Base-by-base conservation (phyloP, 35 echinoderm and acorn worm genomes). In the Heliocidaris erythrogramma region DNA sequence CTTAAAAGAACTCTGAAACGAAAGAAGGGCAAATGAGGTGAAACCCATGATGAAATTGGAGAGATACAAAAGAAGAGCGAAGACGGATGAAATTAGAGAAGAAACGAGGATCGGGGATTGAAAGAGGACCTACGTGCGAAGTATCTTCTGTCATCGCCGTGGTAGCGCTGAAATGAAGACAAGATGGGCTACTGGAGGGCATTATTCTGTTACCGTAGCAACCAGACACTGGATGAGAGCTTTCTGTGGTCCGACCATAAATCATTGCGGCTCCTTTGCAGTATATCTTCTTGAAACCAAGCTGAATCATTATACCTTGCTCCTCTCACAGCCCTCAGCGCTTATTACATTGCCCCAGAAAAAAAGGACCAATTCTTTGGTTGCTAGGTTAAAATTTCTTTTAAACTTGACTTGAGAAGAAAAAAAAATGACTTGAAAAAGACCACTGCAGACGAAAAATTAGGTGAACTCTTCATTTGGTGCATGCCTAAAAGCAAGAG, bases 191-290 rank as follows among this genome's bases (percentile, higher is more conserved):
- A 14, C 47, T 32, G 31, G 87, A 86, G 87, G 87, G 87, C 87
- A 89, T 89, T 48, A 89, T 89, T 89, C 18, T 89, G 87, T 89
- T 89, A 48, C 87, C 87, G 5, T 27, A 18, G 87, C 87, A 89
- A 89, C 87, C 87, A 48, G 87, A 48, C 87, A 89, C 31, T 86
- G 32, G 47, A 89, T 89, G 31, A 47, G 87, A 89, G 27, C 21
- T n/a, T 78, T 78, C 30, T 16, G 87, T 35, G 87, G 87, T 89
- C 18, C 8, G 9, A 18, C 87, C 87, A 89, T 89, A 47, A 89
- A 89, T 89, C 87, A n/a, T 32, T 18, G 27, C 14, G 52, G 65
- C 65, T 78, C 8, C 35, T 78, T n/a, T 27, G 27, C 65, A 18
- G 14, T 13, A 56, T 56, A 9, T 78, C 65, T 78, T 78, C 21